A percentile compares a stretch with the other conserved stretches of the same genome.
These are phyloP conservation scores for Yponomeuta sedellus DNA, from an alignment of 2,888 invertebrate genomes.

Conservation along the genomic window DNA sequence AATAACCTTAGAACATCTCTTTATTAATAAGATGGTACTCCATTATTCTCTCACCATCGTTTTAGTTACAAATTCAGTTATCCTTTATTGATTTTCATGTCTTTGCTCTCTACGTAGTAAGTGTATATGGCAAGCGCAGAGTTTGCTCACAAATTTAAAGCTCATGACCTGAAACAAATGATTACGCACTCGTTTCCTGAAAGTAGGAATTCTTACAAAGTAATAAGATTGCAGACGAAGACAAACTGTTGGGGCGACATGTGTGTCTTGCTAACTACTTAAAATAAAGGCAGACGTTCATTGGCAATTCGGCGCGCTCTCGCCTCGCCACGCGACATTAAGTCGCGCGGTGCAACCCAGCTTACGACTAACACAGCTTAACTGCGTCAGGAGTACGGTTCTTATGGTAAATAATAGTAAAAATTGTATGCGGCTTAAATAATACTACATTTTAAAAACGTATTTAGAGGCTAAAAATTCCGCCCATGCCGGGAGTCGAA, in stretches of 20 bases:
- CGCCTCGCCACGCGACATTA: slow-evolving; percentile 55
- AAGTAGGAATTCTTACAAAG: neutral
- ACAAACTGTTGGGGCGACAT: slow-evolving; percentile 34
- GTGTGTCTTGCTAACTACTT: slow-evolving; percentile 62
- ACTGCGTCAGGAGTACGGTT: neutral
- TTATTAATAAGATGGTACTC: too few relatives aligned
- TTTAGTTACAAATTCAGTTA: too few relatives aligned
- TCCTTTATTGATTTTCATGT: too few relatives aligned
- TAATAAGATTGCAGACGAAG: slow-evolving; percentile 1
- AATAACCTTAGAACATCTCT: too few relatives aligned
- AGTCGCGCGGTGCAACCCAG: slow-evolving; percentile 61
- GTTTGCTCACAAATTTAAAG: neutral
- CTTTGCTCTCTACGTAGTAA: too few relatives aligned
- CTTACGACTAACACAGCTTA: neutral
- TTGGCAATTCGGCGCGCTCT: slow-evolving; percentile 70
- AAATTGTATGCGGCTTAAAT: too few relatives aligned
- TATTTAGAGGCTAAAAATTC: too few relatives aligned
- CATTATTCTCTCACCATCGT: too few relatives aligned
- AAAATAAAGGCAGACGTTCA: slow-evolving; percentile 40
- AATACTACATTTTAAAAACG: too few relatives aligned
- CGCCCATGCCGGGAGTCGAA: too few relatives aligned
- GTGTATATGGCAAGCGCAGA: too few relatives aligned
- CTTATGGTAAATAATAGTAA: too few relatives aligned
- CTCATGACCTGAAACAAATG: neutral
- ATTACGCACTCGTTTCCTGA: neutral